Base-by-base conservation (phyloP, 2,113 vertebrate species). In the Aphyosemion australe region DNA sequence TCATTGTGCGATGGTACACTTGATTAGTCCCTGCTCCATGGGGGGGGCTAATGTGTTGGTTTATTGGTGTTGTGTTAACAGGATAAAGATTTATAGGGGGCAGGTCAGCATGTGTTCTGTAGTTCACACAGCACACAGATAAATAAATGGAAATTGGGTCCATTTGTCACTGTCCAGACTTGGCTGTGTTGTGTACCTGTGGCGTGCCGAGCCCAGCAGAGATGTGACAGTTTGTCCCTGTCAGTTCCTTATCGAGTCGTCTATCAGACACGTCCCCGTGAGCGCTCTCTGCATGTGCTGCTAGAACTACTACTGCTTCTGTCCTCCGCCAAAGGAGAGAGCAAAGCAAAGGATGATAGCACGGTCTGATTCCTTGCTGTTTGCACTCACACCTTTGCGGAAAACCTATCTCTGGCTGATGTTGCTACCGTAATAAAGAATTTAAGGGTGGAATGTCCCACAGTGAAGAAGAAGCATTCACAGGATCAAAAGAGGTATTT, bases 61-160 rank as follows among this genome's bases (percentile, higher is more conserved):
- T 84, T 88, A 85, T 76, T 85, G 78, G 58, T 75, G 72, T 65
- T 72, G 62, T 78, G 79, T 80, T 84, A 85, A 86, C 88, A 42
- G 76, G 86, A 83, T 90, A 83, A 86, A 89, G 90, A 90, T 91
- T 89, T 90, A 90, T 90, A 69, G 69, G n/a, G 53, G 53, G 65
- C 41, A 74, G 51, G 20, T 20, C 57, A 76, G 82, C 80, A 65
- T 80, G 86, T 82, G 67, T 77, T 80, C 50, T 67, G 71, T 74
- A 61, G 60, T 88, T 67, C 78, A 65, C 69, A 69, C 67, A 55
- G 81, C 85, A 80, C 68, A 86, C 52, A 77, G 85, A 79, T 86
- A 87, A 82, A 89, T 86, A 87, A 83, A 85, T 87, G 87, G 76
- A 90, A 86, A 91, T 83, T 74, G 71, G 68, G 58, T 78, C 78